Evolutionary conservation across 2,113 vertebrate species (phyloP).

Genomic region (Lanius ludovicianus): DNA sequence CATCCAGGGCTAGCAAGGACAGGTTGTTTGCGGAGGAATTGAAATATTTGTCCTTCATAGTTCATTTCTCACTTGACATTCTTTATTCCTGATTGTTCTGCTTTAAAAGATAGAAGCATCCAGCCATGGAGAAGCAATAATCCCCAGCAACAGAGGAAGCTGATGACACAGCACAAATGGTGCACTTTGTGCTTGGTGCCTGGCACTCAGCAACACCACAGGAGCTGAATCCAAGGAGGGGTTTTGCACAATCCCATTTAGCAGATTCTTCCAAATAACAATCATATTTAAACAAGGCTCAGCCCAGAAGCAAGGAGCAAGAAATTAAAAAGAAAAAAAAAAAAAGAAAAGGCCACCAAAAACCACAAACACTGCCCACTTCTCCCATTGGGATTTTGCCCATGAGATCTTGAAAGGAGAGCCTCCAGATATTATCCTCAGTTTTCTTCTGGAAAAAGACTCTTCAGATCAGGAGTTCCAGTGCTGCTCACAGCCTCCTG

Average conservation of each 20-base stretch:
- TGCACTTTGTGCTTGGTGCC: neutral
- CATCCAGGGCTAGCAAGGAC: slow-evolving; percentile 13
- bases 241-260: neutral
- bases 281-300: neutral
- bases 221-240: neutral
- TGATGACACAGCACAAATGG: slow-evolving; percentile 58
- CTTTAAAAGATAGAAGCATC: slow-evolving; percentile 57
- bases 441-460: neutral
- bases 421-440: neutral
- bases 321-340: neutral
- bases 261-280: neutral
- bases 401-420: neutral
- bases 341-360: too few species aligned
- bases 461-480: neutral
- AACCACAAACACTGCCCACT: neutral
- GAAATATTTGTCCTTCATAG: slow-evolving; percentile 68
- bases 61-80: slow-evolving; percentile 59
- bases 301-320: neutral
- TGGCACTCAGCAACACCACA: neutral
- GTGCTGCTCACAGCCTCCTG: neutral
- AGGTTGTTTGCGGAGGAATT: slow-evolving; percentile 37
- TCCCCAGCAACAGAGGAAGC: slow-evolving; percentile 4
- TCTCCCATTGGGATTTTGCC: neutral
- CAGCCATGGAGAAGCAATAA: slow-evolving; percentile 63
- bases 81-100: slow-evolving; percentile 54